A percentile compares a stretch with the other conserved stretches of the same genome.
Conservation (phyloP, 1,140 invertebrate species). For the Cydia pomonella region DNA sequence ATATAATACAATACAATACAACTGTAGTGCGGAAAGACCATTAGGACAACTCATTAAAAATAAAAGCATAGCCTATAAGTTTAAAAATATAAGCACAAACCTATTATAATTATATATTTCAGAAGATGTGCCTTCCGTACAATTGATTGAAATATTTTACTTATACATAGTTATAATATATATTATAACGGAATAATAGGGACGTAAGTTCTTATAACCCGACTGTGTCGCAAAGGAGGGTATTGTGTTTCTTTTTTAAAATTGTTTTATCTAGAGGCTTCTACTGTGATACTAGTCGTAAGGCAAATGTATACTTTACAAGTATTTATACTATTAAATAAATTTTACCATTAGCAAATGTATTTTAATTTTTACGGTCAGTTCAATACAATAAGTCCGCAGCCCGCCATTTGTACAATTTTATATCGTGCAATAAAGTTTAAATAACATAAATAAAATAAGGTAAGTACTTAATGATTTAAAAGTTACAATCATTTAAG, state of each 20-base stretch:
- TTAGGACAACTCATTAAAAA: background rate
- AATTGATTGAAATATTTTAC: background rate
- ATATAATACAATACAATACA: background rate
- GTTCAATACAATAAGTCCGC: background rate
- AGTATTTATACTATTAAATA: background rate
- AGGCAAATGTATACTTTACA: slow-evolving; percentile 4
- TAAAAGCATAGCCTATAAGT: too few species aligned
- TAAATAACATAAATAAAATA: too few species aligned
- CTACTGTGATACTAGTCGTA: slow-evolving; percentile 68
- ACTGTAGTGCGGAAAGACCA: background rate
- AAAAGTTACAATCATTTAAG: too few species aligned
- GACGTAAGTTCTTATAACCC: background rate
- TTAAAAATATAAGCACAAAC: too few species aligned
- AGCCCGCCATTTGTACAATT: too few species aligned
- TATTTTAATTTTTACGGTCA: background rate
- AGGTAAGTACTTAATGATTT: too few species aligned
- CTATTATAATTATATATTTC: background rate
- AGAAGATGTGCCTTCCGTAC: too few species aligned
- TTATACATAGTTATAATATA: background rate
- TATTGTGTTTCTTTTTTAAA: background rate
- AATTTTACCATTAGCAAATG: background rate
- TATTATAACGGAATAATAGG: background rate
- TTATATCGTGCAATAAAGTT: too few species aligned
- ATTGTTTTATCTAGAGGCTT: slow-evolving; percentile 36
- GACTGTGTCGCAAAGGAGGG: too few species aligned